These are phyloP conservation scores for Aleadryas rufinucha DNA, from an alignment of 2,113 vertebrate species.

Conservation along the genomic window DNA sequence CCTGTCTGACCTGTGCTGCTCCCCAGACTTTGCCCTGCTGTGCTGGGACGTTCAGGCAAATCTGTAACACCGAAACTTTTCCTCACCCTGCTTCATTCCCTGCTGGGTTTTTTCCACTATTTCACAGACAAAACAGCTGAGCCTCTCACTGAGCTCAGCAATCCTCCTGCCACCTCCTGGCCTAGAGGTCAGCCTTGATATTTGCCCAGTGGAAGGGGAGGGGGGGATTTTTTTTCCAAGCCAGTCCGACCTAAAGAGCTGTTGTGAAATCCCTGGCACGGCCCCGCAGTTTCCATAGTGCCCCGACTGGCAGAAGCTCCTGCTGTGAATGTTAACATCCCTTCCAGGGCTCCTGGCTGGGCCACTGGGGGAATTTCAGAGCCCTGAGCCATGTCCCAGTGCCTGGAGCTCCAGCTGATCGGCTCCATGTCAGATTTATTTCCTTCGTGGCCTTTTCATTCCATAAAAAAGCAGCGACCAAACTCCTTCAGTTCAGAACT, in stretches of 20 bases:
- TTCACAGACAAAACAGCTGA: not conserved
- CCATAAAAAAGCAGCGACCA: not conserved
- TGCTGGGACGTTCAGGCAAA: not conserved
- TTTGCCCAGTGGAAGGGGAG: not conserved
- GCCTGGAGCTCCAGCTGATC: not conserved
- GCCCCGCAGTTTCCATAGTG: not conserved
- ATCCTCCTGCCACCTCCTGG: not conserved
- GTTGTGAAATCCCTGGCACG: constrained; percentile 1
- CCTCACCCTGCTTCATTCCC: not conserved
- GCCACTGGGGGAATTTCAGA: not conserved
- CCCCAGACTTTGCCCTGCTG: not conserved
- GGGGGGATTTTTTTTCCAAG: not conserved
- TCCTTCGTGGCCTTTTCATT: not conserved
- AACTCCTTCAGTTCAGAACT: rapidly evolving
- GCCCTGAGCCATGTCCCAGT: not conserved
- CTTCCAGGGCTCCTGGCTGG: not conserved
- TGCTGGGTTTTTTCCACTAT: not conserved
- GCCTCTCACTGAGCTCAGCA: not conserved
- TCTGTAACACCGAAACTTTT: not conserved
- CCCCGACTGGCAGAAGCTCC: not conserved
- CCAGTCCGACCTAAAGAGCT: not conserved
- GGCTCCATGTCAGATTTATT: not conserved
- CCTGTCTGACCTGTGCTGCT: not conserved
- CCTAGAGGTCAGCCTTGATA: not conserved
- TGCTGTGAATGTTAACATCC: constrained; percentile 42